phyloP scores from a whole-genome alignment of 2,113 vertebrate genomes.

The Cebus imitator region DNA sequence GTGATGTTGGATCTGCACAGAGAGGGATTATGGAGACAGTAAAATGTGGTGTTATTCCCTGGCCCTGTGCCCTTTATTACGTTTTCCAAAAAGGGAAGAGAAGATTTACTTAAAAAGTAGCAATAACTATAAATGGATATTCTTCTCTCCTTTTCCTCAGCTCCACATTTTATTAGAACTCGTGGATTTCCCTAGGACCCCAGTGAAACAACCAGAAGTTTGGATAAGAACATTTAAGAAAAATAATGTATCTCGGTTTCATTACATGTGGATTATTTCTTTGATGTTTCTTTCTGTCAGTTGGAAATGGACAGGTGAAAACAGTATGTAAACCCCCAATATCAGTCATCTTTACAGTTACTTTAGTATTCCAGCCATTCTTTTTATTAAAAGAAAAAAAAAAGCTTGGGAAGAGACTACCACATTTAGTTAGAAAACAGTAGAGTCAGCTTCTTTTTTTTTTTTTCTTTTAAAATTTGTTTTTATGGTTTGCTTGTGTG shows the following conservation, averaged over 20 bases:
- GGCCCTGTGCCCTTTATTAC: neutral
- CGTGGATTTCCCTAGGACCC: neutral
- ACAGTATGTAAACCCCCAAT: accelerated
- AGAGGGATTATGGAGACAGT: neutral
- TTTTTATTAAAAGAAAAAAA: neutral
- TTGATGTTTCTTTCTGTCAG: neutral
- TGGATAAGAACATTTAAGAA: neutral
- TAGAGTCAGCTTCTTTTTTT: neutral
- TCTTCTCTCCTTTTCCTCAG: neutral
- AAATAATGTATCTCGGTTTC: neutral
- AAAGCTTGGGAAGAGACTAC: neutral
- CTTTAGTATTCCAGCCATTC: neutral
- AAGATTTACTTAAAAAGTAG: neutral
- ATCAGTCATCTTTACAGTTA: neutral
- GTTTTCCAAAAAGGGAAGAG: neutral
- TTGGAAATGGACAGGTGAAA: neutral
- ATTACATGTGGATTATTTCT: neutral
- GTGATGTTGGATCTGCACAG: neutral
- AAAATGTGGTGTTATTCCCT: neutral
- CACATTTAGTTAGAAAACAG: neutral
- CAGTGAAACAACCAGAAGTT: neutral
- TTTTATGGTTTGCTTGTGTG: neutral
- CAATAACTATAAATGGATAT: neutral
- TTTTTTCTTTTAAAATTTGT: neutral
- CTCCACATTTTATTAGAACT: neutral